Base-by-base conservation (phyloP, 64 coral and sea anemone species). In the Montipora foliosa region DNA sequence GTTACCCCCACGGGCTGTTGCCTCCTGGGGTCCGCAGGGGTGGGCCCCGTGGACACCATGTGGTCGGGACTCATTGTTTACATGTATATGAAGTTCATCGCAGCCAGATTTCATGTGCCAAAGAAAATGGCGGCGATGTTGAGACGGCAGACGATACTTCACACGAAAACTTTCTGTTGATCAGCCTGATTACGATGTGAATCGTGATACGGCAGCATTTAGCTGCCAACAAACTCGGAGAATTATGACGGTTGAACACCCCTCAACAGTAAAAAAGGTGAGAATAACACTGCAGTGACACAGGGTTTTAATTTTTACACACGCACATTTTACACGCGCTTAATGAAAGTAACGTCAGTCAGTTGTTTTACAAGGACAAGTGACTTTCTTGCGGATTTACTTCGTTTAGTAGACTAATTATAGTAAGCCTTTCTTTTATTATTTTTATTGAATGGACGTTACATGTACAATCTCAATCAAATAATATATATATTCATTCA, bases 211-310 rank as follows among this genome's bases (percentile, higher is more conserved):
- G 82, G 82, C 82, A 86, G 82, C 82, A 9, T 86, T 86, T 25
- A 47, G 82, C 82, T 86, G 82, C 82, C 82, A 86, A 22, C 7
- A 17, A 86, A 44, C 8, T 84, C 20, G 66, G 22, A 84, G 64
- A 86, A 66, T 51, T 1, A 95, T 95, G 93, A 89, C 93, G 47
- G 93, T 95, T 75, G 93, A 95, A 89, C 93, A 95, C 66, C 74
- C 88, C 24, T 77, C 88, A 44, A 78, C 88, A 8, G 89, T 71
- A 45, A 95, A 95, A 67, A 95, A 95, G 93, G 93, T 95, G 76
- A 67, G 47, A 48, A 6, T 75, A 57, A 8, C 53, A 37, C 37
- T 76, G 88, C 47, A 10, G 61, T 5, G 71, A 70, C 74, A 85
- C 4, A 76, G 68, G 6, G 53, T 57, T 57, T 37, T 37, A 37